Evolutionary conservation across 2,888 invertebrate genomes (phyloP).

Genomic region (Fissipunctia ypsillon): DNA sequence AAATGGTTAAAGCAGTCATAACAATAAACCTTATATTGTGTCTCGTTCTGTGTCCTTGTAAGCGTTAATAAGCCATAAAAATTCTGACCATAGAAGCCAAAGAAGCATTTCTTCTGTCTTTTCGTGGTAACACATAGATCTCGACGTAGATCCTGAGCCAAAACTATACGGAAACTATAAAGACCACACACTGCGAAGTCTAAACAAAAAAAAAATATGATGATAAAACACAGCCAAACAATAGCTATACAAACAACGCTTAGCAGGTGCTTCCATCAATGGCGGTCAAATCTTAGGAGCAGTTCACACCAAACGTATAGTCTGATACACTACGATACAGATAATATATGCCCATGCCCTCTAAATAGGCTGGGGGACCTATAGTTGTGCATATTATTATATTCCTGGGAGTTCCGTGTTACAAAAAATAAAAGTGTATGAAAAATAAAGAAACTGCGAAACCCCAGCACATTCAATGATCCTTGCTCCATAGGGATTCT

Average conservation of each 20-base stretch:
- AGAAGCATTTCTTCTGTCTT: not conserved
- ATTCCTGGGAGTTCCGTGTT: too few relatives aligned
- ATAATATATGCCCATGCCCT: too few relatives aligned
- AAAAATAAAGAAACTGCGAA: too few relatives aligned
- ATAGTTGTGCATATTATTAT: not conserved
- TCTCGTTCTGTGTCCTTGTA: too few relatives aligned
- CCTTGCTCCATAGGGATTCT: too few relatives aligned
- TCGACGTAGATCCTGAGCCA: not conserved
- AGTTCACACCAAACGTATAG: not conserved
- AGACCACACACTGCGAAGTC: constrained; percentile 18
- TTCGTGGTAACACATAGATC: not conserved
- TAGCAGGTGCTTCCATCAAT: not conserved
- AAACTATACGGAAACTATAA: not conserved
- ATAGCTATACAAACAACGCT: constrained; percentile 14
- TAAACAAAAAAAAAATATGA: constrained; percentile 17
- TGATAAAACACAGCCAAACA: constrained; percentile 16
- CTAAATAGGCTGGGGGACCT: too few relatives aligned
- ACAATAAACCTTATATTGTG: too few relatives aligned
- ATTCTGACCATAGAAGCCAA: not conserved
- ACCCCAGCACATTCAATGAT: too few relatives aligned
- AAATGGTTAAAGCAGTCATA: too few relatives aligned
- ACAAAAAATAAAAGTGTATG: too few relatives aligned
- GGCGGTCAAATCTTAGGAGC: constrained; percentile 8
- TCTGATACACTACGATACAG: too few relatives aligned
- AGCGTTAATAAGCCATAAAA: too few relatives aligned